Evolutionary conservation across 2,797 vertebrate species (phyloP), one percentile per base, ranked within the genome.

Genomic region (Propithecus deckenii): DNA sequence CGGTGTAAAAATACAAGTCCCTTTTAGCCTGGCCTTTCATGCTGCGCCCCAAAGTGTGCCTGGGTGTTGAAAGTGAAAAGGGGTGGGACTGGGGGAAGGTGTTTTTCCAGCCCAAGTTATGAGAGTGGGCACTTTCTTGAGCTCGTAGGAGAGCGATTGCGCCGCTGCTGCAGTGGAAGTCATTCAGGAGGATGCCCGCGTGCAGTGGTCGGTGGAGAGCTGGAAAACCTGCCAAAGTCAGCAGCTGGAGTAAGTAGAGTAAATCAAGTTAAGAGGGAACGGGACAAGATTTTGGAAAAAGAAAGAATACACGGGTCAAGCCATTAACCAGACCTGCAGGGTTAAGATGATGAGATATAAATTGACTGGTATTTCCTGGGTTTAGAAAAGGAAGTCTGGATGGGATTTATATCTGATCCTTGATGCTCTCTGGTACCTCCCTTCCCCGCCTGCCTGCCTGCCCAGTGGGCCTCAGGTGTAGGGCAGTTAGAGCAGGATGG

Each of bases 221-320:
- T 75, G 95, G 97, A 96, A 95, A 94, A 96, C 86, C 88, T 98
- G 98, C 98, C 98, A 99, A 99, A 98, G 97, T 98, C 98, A 98
- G 98, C 98, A 99, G 94, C 94, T 91, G 97, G 97, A 98, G 96
- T 97, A 95, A 98, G 98, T 95, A 97, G 98, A 98, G 98, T 98
- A 99, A 99, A 99, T 99, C 98, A 98, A 97, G 92, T 98, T 98
- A 98, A 98, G 98, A 98, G 98, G 98, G 93, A 98, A 80, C 2
- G 87, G 97, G 96, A 98, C 98, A 98, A 98, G 97, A 96, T 97
- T 96, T 97, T 98, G 98, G 98, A 98, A 98, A 96, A 97, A 88
- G 93, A 97, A 75, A 95, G 95, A 97, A 97, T 97, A 94, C 0
- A 46, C 0, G 88, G 93, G 94, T 97, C 97, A 98, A 98, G 67